Percentiles rank a stretch among this genome's conserved stretches.
phyloP scores from a whole-genome alignment of 2,797 vertebrate species.

The Gymnocypris eckloni region DNA sequence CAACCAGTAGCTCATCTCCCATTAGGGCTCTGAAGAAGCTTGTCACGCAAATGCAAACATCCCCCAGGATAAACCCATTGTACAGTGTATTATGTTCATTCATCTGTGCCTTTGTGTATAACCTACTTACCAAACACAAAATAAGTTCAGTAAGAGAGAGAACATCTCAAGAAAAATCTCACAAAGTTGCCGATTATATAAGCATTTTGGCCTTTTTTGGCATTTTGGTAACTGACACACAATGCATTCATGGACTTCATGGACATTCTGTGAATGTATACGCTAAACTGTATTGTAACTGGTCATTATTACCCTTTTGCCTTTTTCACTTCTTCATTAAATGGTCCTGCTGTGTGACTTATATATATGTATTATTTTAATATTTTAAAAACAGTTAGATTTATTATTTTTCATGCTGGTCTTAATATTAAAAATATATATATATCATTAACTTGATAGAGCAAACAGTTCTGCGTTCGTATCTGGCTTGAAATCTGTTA shows the following conservation, averaged over 20 bases:
- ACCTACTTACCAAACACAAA: neutral
- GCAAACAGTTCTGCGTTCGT: neutral
- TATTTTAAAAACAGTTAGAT: neutral
- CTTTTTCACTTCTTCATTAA: too few species aligned
- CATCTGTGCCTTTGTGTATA: neutral
- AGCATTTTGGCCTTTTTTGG: neutral
- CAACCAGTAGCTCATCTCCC: slow-evolving; percentile 6
- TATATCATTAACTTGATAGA: neutral
- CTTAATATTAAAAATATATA: too few species aligned
- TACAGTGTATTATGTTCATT: slow-evolving; percentile 9
- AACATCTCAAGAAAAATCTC: neutral
- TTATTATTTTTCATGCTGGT: neutral
- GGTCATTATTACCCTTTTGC: neutral
- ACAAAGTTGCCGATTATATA: neutral
- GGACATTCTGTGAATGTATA: neutral
- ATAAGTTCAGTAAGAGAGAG: neutral
- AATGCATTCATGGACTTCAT: neutral
- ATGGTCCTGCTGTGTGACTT: too few species aligned
- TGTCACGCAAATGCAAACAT: neutral
- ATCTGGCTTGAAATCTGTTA: neutral
- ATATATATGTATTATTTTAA: too few species aligned
- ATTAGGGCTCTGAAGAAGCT: neutral
- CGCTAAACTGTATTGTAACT: neutral
- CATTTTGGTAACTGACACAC: too few species aligned
- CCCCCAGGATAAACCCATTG: neutral